Conservation (phyloP, 2,113 vertebrate genomes). For the Laticauda colubrina region DNA sequence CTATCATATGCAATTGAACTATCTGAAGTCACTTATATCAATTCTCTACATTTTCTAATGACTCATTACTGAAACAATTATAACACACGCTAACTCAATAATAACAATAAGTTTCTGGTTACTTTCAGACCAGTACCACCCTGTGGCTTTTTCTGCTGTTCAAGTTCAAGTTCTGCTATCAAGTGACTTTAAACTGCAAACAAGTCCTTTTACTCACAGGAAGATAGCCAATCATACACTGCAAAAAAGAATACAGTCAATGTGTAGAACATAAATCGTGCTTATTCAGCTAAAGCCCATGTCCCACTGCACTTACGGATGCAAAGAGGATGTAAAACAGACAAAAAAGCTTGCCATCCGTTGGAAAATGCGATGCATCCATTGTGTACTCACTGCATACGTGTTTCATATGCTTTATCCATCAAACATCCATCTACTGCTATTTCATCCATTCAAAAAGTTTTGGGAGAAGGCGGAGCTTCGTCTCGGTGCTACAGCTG, state of each 20-base stretch:
- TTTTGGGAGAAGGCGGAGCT: too few species aligned
- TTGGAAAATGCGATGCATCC: too few species aligned
- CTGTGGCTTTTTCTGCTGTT: not conserved
- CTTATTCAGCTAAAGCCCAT: not conserved
- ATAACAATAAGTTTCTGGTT: not conserved
- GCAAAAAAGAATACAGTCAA: not conserved
- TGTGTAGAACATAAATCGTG: not conserved
- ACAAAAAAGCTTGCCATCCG: too few species aligned
- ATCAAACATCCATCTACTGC: too few species aligned
- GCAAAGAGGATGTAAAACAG: too few species aligned
- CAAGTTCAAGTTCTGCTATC: not conserved
- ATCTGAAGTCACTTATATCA: not conserved
- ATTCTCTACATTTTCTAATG: not conserved
- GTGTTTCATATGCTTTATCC: too few species aligned
- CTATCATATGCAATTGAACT: not conserved
- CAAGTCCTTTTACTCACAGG: not conserved
- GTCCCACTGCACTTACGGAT: too few species aligned
- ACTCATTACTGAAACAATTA: not conserved
- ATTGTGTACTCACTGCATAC: too few species aligned
- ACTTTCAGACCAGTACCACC: not conserved
- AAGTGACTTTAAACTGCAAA: not conserved
- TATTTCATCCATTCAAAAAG: too few species aligned
- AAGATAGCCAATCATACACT: not conserved
- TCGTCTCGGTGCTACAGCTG: too few species aligned
- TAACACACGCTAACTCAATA: not conserved